Conservation (phyloP, 2,113 vertebrate species). For the Rhinoderma darwinii region DNA sequence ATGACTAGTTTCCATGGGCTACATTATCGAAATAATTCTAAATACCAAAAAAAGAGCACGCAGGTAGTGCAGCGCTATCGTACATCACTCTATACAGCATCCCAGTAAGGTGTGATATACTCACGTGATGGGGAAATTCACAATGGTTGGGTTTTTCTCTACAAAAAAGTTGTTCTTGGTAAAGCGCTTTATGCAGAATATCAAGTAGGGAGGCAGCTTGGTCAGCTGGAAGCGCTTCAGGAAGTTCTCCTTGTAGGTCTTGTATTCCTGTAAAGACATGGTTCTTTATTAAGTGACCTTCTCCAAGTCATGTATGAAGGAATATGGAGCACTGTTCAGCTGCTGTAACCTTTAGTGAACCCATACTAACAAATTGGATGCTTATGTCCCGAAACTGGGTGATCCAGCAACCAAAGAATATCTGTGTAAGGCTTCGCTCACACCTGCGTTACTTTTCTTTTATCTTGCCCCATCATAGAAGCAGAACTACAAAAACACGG, state of each 20-base stretch:
- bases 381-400: too few relatives aligned
- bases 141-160: slow-evolving; percentile 97
- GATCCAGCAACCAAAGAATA: too few relatives aligned
- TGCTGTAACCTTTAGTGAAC: too few relatives aligned
- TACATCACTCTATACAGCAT: too few relatives aligned
- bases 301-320: background rate
- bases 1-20: background rate
- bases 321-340: too few relatives aligned
- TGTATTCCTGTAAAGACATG: slow-evolving; percentile 82
- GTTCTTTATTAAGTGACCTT: background rate
- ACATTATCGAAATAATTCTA: background rate
- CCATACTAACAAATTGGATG: too few relatives aligned
- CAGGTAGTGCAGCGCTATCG: background rate
- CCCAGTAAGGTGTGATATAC: slow-evolving; percentile 52
- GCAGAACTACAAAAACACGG: too few relatives aligned
- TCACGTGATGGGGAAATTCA: slow-evolving; percentile 98
- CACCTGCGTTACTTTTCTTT: too few relatives aligned
- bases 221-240: slow-evolving; percentile 96
- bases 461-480: too few relatives aligned
- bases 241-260: slow-evolving; percentile 98
- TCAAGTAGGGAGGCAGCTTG: slow-evolving; percentile 91
- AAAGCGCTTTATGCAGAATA: slow-evolving; percentile 98
- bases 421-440: too few relatives aligned
- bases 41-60: background rate
- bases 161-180: slow-evolving; percentile 99